Base-by-base conservation (phyloP, 2,113 vertebrate species). In the Melanerpes formicivorus region DNA sequence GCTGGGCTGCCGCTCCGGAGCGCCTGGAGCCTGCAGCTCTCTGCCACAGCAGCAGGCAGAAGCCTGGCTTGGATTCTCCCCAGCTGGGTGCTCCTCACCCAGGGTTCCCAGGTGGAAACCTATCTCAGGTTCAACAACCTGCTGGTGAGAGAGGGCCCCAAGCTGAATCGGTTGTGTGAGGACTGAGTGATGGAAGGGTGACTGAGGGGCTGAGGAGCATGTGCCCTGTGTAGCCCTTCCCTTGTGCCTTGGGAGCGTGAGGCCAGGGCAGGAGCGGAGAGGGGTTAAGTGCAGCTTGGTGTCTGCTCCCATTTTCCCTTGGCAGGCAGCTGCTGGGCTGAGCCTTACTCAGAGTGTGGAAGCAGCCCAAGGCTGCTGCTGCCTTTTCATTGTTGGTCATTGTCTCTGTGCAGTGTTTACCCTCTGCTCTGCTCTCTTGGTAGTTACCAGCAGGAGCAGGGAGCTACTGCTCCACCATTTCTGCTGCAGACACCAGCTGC, bases 151-250 rank as follows among this genome's bases (percentile, higher is more conserved):
- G 32, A 55, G 83, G 87, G 69, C 34, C 90, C 78, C 71, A 13
- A 80, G 84, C 50, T 75, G 80, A 92, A 80, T 76, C 74, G 92
- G 60, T 94, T 88, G 56, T 72, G 56, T 75, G 82, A 86, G 93
- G 84, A 84, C 93, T 96, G 96, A 96, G 96, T 83, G 92, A 84
- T 95, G 94, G 96, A 94, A 95, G 73, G 75, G 74, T 95, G 93
- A 95, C 34, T 79, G 27, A 91, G 66, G 18, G 79, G 87, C 89
- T 76, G 85, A 96, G 70, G 19, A 90, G 84, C 93, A 94, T 93
- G 92, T 89, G 90, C 80, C 60, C 94, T 95, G 91, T 95, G 91
- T 94, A 32, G 82, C 46, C n/a, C 83, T 93, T 85, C 78, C 90
- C 87, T 83, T 79, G 62, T 80, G 78, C 95, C 94, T 93, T 90